phyloP scores from a whole-genome alignment of 1,140 invertebrate species.

The Asbolus verrucosus region DNA sequence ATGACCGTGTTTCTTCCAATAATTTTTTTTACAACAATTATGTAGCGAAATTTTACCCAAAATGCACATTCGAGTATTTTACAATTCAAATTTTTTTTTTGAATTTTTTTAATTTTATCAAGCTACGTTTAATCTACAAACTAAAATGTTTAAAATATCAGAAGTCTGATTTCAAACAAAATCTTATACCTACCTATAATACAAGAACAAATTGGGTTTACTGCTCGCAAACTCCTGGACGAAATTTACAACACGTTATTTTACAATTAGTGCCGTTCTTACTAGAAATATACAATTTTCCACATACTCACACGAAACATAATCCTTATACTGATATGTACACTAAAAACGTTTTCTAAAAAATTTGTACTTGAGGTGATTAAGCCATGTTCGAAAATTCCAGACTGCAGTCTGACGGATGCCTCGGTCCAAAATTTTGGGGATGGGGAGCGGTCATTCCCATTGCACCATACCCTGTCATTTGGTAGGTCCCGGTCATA shows the following conservation, averaged over 20 bases:
- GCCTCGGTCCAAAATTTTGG: slow-evolving; percentile 56
- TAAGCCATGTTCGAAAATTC: slow-evolving; percentile 56
- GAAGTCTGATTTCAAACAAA: slow-evolving; percentile 19
- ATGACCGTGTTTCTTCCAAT: too few species aligned
- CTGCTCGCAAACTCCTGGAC: slow-evolving; percentile 6
- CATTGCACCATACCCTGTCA: slow-evolving; percentile 53
- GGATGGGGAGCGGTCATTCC: slow-evolving; percentile 50
- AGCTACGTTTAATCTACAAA: slow-evolving; percentile 6
- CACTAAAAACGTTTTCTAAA: slow-evolving; percentile 5
- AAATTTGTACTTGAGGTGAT: slow-evolving; percentile 30
- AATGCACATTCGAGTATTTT: not conserved
- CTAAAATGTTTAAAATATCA: slow-evolving; percentile 2
- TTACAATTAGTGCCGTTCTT: slow-evolving; percentile 1
- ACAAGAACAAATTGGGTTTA: slow-evolving; percentile 28
- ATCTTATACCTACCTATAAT: slow-evolving; percentile 16
- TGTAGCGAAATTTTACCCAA: not conserved
- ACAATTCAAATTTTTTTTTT: slow-evolving; percentile 2
- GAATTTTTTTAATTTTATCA: too few species aligned
- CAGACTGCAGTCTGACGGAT: slow-evolving; percentile 55
- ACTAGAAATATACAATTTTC: slow-evolving; percentile 1
- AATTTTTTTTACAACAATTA: too few species aligned
- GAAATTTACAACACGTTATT: slow-evolving; percentile 6
- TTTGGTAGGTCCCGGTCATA: slow-evolving; percentile 52
- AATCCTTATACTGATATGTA: slow-evolving; percentile 21
- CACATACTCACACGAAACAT: slow-evolving; percentile 15